Base-by-base conservation (phyloP, 2,888 invertebrate species). In the Tineola bisselliella region DNA sequence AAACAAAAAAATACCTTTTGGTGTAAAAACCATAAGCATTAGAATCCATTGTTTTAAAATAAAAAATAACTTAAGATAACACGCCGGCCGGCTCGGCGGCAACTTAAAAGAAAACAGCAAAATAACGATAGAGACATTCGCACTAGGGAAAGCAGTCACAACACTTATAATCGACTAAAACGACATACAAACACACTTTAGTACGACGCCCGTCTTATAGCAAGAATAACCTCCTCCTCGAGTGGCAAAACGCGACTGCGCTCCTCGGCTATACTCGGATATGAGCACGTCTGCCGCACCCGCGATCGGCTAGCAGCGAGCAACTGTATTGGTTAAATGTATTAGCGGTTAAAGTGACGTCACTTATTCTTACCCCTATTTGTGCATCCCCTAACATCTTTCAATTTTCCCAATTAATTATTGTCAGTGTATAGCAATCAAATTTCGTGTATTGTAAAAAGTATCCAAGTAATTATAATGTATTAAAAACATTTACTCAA, bases 21-120 rank as follows among this genome's bases (percentile, higher is more conserved):
- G 91, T 91, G 90, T 90, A 91, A 90, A 92, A 92, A 89, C 91
- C 91, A 89, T 90, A 91, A 89, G 91, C 90, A 89, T 91, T 90
- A 89, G 91, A 91, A 91, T 92, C 92, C 92, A 92, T 92, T 89
- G 89, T 91, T 90, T 89, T 86, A 87, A 88, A 86, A 81, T 84
- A 84, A 88, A 84, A 77, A 77, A 77, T 81, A 84, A 84, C 86
- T 86, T 84, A 84, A 84, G 84, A 83, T 78, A 78, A 82, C 84
- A 81, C 83, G 80, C 80, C 87, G 87, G 80, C 81, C 84, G 81
- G 83, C 84, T 79, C 79, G 84, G 83, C 84, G 77, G 70, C 81
- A 72, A 81, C 48, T 81, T 79, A 80, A 81, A 81, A 76, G 70
- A 77, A 80, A 81, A 84, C 77, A 77, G 80, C 81, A 82, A 81